Base-by-base conservation (phyloP, 1,140 invertebrate genomes). In the Drosophila persimilis region DNA sequence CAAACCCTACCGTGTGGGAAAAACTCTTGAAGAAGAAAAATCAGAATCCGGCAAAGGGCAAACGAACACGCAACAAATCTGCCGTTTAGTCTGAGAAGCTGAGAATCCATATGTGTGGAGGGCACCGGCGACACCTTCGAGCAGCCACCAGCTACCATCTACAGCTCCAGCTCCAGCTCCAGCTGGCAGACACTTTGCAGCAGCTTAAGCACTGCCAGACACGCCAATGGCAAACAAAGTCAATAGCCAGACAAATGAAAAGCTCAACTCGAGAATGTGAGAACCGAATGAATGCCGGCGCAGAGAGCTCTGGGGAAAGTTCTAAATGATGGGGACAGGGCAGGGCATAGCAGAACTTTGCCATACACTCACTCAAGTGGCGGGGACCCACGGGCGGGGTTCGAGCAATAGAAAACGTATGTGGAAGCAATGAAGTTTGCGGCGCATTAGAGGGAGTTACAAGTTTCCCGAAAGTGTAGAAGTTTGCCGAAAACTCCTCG, bases 181-280 rank as follows among this genome's bases (percentile, higher is more conserved):
- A 63, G 64, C 46, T 54, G 31, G 62, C 72, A 70, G 79, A 78
- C 69, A 74, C 66, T 73, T 65, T 61, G 24, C 46, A 7, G 51
- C 47, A 62, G 63, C 81, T 60, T 77, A 86, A 85, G 83, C 77
- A 73, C 83, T 52, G 61, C 63, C 81, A 86, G 74, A 81, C 83
- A 86, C 83, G 81, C 81, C 81, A 85, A 77, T 77, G 77, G 72
- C 81, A 84, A 66, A 76, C 77, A 78, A 81, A 85, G 81, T 86
- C 81, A 85, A 85, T 81, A 88, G 83, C 81, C 81, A 85, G 81
- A 81, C 77, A 86, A 81, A 80, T 80, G 77, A 81, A 81, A 85
- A 78, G 77, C 81, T 83, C 44, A 50, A 53, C 55, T 52, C 63
- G 55, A 24, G 22, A 47, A 58, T 55, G 52, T 39, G 44, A 48